These are phyloP conservation scores for Melierax canorus DNA, from an alignment of 2,113 vertebrate genomes.

Conservation along the genomic window DNA sequence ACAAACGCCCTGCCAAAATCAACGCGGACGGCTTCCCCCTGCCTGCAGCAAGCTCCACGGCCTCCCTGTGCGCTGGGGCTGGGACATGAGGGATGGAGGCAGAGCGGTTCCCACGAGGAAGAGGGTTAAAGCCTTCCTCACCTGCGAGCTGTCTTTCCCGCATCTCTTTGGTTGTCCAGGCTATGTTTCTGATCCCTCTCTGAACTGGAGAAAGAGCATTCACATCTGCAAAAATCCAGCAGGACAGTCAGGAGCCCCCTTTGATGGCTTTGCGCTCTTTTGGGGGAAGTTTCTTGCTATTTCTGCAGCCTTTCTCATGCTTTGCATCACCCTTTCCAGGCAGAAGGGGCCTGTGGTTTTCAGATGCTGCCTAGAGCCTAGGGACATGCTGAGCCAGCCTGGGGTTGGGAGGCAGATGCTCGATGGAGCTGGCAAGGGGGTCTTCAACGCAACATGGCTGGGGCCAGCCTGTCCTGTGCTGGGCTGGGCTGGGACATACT, in stretches of 20 bases:
- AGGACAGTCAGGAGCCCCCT: not conserved
- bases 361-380: not conserved
- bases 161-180: not conserved
- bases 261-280: not conserved
- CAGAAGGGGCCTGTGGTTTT: not conserved
- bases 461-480: not conserved
- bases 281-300: not conserved
- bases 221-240: not conserved
- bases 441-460: not conserved
- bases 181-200: not conserved
- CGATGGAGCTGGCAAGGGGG: not conserved
- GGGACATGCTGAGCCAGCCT: not conserved
- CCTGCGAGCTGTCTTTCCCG: not conserved
- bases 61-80: not conserved
- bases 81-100: not conserved
- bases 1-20: conserved; percentile 51
- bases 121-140: not conserved
- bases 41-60: not conserved
- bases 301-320: not conserved
- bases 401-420: not conserved
- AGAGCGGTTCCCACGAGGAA: not conserved
- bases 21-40: not conserved
- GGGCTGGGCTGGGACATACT: not conserved
- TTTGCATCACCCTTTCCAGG: not conserved
- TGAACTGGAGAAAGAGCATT: not conserved